Evolutionary conservation across 2,797 vertebrate species (phyloP).

Genomic region (Hypotaenidia okinawae): DNA sequence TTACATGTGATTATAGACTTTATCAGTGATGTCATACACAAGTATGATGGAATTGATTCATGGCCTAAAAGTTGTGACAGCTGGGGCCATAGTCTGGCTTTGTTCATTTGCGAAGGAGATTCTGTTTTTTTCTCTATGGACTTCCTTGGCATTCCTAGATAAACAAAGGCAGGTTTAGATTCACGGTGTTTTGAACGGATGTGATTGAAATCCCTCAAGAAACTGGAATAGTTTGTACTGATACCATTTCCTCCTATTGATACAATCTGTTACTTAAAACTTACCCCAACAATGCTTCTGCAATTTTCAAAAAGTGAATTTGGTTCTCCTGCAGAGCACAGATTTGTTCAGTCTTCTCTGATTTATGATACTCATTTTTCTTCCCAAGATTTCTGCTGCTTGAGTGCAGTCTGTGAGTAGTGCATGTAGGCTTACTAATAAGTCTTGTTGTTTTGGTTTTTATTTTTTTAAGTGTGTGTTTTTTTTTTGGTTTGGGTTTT

Average conservation of each 20-base stretch:
- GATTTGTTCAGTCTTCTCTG: neutral
- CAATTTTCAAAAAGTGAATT: neutral
- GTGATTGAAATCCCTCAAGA: neutral
- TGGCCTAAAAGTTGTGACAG: neutral
- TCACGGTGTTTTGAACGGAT: neutral
- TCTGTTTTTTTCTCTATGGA: neutral
- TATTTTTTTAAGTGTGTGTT: neutral
- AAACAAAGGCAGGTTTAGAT: neutral
- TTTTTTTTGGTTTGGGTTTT: neutral
- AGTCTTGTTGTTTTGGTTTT: neutral
- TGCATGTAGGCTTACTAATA: neutral
- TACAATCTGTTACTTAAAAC: neutral
- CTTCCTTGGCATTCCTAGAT: neutral
- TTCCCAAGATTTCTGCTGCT: neutral
- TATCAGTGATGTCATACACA: neutral
- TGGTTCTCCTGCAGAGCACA: neutral
- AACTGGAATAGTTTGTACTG: neutral
- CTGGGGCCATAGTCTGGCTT: neutral
- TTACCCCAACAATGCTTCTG: neutral
- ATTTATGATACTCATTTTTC: neutral
- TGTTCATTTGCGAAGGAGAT: neutral
- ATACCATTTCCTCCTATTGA: neutral
- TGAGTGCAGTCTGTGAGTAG: neutral
- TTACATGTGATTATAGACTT: neutral
- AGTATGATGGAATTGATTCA: neutral